A percentile compares a stretch with the other conserved stretches of the same genome.
Evolutionary conservation across 1,140 invertebrate species (phyloP).

Genomic region (Muscidifurax raptorellus): DNA sequence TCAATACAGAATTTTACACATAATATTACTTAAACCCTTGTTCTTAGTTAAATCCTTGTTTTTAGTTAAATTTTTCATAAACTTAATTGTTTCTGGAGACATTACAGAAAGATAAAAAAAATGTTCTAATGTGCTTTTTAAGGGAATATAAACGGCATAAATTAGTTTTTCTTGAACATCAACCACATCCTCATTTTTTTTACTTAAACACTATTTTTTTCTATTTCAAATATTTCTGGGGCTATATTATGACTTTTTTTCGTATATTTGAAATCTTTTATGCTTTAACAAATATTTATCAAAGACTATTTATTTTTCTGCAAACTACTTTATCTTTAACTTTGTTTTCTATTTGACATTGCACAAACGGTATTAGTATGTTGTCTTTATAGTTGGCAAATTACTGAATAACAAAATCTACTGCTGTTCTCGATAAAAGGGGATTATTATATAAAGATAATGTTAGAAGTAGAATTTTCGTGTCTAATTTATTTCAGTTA

Average conservation of each 20-base stretch:
- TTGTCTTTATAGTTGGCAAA: slow-evolving; percentile 49
- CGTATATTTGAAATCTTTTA: slow-evolving; percentile 47
- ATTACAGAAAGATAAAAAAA: background rate
- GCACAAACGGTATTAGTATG: slow-evolving; percentile 49
- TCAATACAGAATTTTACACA: too few species aligned
- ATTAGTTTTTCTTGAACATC: background rate
- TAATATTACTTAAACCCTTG: background rate
- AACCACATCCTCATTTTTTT: background rate
- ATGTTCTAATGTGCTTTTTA: background rate
- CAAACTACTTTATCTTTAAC: slow-evolving; percentile 31
- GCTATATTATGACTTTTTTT: background rate
- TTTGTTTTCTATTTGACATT: slow-evolving; percentile 50
- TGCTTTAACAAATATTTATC: slow-evolving; percentile 43
- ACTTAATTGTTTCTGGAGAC: background rate
- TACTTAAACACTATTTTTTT: background rate
- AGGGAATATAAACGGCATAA: slow-evolving; percentile 13
- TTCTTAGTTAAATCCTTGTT: too few species aligned
- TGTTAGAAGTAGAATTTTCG: background rate
- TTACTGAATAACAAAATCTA: slow-evolving; percentile 36
- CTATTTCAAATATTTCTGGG: slow-evolving; percentile 11
- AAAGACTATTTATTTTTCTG: slow-evolving; percentile 46
- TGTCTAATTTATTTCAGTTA: background rate
- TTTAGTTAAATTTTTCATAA: background rate
- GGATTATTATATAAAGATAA: slow-evolving; percentile 54
- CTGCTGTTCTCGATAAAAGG: slow-evolving; percentile 50